Evolutionary conservation across 2,888 invertebrate species (phyloP).

Genomic region (Synergus umbraculus): DNA sequence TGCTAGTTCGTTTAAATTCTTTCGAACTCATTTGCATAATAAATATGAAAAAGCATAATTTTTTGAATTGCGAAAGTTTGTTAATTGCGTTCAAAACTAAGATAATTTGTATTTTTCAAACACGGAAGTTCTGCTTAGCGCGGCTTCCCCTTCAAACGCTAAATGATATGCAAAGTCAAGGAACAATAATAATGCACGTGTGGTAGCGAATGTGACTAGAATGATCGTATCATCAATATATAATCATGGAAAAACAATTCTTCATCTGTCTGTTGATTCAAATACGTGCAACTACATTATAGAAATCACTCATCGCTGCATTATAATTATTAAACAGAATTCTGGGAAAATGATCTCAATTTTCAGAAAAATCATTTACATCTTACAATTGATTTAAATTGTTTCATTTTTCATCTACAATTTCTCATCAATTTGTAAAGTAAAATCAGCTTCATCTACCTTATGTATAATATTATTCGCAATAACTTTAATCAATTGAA

Average conservation of each 20-base stretch:
- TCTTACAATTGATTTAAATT: conserved; percentile 6
- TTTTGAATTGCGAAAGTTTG: too few species aligned
- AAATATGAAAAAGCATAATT: too few species aligned
- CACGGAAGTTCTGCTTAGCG: not conserved
- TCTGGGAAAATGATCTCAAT: conserved; percentile 7
- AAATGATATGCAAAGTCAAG: conserved; percentile 30
- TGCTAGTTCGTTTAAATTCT: too few species aligned
- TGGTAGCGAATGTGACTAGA: conserved; percentile 33
- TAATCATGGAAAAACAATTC: conserved; percentile 28
- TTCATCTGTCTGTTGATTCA: conserved; percentile 7
- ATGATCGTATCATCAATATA: conserved; percentile 25
- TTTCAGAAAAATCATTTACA: conserved; percentile 29
- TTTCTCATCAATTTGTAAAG: too few species aligned
- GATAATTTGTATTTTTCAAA: not conserved
- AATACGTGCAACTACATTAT: conserved; percentile 15
- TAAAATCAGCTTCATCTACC: too few species aligned
- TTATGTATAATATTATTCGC: too few species aligned
- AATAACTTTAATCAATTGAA: too few species aligned
- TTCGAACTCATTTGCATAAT: too few species aligned
- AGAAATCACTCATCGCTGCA: conserved; percentile 23
- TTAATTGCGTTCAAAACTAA: not conserved
- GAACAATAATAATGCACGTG: conserved; percentile 28
- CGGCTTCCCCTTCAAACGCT: conserved; percentile 18
- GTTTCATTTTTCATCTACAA: not conserved
- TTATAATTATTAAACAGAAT: conserved; percentile 10